These are phyloP conservation scores for Oryzias melastigma DNA, from an alignment of 2,113 vertebrate genomes.

Conservation along the genomic window DNA sequence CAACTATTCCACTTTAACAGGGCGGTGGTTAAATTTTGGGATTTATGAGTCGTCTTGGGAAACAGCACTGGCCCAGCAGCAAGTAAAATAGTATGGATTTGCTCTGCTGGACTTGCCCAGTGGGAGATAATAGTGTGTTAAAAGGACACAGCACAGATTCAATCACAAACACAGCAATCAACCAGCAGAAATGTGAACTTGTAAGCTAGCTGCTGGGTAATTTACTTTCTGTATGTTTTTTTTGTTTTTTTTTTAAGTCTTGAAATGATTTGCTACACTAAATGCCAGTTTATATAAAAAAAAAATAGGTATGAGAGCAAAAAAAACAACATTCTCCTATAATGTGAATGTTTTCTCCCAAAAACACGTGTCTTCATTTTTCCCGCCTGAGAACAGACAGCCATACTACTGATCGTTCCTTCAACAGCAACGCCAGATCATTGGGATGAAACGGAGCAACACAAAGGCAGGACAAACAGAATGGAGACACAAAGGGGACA, in stretches of 20 bases:
- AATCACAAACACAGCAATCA: too few species aligned
- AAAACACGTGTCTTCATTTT: conserved; percentile 19
- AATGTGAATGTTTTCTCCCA: conserved; percentile 28
- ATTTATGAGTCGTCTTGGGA: too few species aligned
- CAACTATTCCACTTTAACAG: too few species aligned
- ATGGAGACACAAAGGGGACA: neutral
- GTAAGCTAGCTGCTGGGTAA: conserved; percentile 1
- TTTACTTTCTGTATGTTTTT: neutral
- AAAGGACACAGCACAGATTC: too few species aligned
- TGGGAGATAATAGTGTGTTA: too few species aligned
- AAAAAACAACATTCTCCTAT: conserved; percentile 23
- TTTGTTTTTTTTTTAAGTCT: conserved; percentile 20
- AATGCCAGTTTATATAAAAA: conserved; percentile 8
- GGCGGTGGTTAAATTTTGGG: too few species aligned
- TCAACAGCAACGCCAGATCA: conserved; percentile 33
- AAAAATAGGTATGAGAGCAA: conserved; percentile 25
- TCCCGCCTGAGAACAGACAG: conserved; percentile 24
- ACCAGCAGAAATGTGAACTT: neutral
- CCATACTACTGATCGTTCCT: too few species aligned
- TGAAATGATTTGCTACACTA: conserved; percentile 26
- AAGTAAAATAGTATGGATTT: too few species aligned
- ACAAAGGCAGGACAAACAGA: conserved; percentile 24
- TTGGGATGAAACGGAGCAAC: conserved; percentile 19
- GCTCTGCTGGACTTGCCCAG: too few species aligned
- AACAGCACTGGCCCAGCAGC: too few species aligned